These are phyloP conservation scores for Chauna torquata DNA, from an alignment of 2,113 vertebrate genomes.

Conservation along the genomic window DNA sequence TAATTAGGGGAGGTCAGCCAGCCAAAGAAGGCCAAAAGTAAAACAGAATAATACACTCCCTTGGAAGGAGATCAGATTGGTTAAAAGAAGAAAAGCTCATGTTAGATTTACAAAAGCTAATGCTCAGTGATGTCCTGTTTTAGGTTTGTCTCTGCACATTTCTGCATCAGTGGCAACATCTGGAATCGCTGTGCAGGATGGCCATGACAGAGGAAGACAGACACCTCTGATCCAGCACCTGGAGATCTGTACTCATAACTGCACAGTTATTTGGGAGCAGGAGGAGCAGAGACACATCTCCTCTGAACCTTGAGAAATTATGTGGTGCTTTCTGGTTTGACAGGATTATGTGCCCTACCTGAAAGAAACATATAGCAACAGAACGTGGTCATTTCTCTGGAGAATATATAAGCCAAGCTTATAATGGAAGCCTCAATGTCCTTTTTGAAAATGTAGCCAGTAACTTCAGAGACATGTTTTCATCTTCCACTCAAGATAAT, in stretches of 20 bases:
- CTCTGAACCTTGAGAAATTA: neutral
- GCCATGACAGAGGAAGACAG: neutral
- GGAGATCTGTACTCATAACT: neutral
- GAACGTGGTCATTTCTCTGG: neutral
- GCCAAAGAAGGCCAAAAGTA: neutral
- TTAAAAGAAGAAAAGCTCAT: neutral
- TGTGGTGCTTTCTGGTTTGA: neutral
- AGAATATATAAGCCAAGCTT: neutral
- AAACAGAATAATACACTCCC: neutral
- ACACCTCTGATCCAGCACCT: neutral
- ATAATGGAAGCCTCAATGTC: neutral
- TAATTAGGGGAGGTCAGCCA: constrained; percentile 10
- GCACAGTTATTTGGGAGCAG: neutral
- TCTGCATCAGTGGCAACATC: neutral
- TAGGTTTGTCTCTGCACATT: neutral
- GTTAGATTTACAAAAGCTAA: neutral
- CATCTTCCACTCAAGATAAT: neutral
- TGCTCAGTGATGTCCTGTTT: neutral
- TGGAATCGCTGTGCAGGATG: neutral
- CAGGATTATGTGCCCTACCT: neutral
- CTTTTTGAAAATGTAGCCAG: neutral
- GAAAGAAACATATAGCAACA: neutral
- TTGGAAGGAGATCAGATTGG: neutral
- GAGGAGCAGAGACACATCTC: neutral
- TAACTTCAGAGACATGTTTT: neutral